Evolutionary conservation across 2,888 invertebrate species (phyloP), one percentile per base, ranked within the genome.

Genomic region (Drosophila kambysellisi): DNA sequence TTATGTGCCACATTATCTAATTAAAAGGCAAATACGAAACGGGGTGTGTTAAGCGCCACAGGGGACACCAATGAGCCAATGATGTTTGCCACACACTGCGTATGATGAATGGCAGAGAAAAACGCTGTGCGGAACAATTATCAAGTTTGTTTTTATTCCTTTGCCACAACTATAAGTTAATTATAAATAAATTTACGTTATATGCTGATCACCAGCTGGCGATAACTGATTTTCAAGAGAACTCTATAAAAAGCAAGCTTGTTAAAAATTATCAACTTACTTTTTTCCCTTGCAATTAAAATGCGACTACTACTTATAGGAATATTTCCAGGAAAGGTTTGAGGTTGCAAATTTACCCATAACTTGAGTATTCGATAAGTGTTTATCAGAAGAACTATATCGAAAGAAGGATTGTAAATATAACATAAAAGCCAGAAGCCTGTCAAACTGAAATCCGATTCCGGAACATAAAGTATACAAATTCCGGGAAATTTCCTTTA

Each of bases 1-100:
- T 58, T 48, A 63, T 77, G 52, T 41, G 70, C 39, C 69, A 82
- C 69, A 76, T 82, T 80, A 58, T 76, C 70, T 87, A 81, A 89
- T 86, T 87, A 89, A 88, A 83, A 62, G 58, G 35, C 52, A 60
- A 71, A 70, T 69, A 54, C 58, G 46, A 74, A 78, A 70, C 58
- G 66, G 88, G 84, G 85, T 70, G 87, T 83, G 84, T 71, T 50
- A 35, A 33, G 20, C 52, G 70, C 65, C 56, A 65, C 15, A 46
- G 20, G 65, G 62, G 32, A 30, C 29, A 20, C 60, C 57, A 17
- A 17, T 29, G 25, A 8, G 39, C 29, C 29, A 60, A 53, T 43
- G n/a, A 20, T 39, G n/a, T 25, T 57, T 53, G 46, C 30, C 59
- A 43, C 29, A 70, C 74, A 15, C 53, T 52, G 78, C 62, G 77